phyloP scores from a whole-genome alignment of 2,113 vertebrate species.

The Chascanopsetta lugubris region DNA sequence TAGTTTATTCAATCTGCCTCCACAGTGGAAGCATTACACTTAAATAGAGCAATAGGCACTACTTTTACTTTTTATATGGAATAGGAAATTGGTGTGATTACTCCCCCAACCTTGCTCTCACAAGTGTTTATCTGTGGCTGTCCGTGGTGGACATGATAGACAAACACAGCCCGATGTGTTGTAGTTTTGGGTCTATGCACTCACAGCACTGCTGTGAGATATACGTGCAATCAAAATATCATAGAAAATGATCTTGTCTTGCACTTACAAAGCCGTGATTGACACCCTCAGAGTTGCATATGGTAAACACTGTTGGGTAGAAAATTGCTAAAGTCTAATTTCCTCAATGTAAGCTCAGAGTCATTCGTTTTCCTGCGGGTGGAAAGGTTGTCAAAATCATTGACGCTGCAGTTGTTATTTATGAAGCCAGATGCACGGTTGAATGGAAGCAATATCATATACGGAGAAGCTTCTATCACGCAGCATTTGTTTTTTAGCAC shows the following conservation, averaged over 20 bases:
- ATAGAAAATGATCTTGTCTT: not conserved
- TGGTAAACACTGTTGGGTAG: not conserved
- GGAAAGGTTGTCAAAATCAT: slow-evolving; percentile 46
- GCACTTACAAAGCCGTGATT: too few species aligned
- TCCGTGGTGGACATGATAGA: too few species aligned
- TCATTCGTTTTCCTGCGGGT: slow-evolving; percentile 37
- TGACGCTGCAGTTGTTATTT: slow-evolving; percentile 47
- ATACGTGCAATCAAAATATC: not conserved
- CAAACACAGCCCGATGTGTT: not conserved
- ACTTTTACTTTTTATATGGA: too few species aligned
- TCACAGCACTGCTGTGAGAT: not conserved
- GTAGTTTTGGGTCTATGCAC: not conserved
- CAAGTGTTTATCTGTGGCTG: too few species aligned
- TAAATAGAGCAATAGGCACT: slow-evolving; percentile 15
- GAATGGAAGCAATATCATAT: slow-evolving; percentile 19
- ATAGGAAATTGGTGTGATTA: too few species aligned
- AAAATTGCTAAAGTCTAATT: slow-evolving; percentile 11
- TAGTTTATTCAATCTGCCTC: too few species aligned
- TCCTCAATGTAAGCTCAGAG: not conserved
- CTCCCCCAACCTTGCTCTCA: too few species aligned
- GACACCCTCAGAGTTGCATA: not conserved
- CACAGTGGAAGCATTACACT: not conserved
- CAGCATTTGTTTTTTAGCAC: not conserved
- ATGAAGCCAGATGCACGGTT: slow-evolving; percentile 31
- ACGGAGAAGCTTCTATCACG: slow-evolving; percentile 8